Evolutionary conservation across 1,140 invertebrate species (phyloP), one percentile per base, ranked within the genome.

Genomic region (Pseudoatta argentina): DNA sequence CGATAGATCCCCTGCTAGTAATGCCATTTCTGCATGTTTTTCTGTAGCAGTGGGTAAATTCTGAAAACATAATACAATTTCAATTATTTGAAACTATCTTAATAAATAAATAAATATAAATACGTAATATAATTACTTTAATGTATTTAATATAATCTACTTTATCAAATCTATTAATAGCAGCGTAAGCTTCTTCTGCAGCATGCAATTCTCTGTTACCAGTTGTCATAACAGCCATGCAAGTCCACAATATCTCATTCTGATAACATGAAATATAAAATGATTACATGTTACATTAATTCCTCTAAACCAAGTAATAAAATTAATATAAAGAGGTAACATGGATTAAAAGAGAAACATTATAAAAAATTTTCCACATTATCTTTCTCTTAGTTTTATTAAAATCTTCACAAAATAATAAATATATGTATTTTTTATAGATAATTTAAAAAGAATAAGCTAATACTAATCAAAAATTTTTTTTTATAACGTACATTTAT

Each of bases 111-210:
- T 78, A 27, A 34, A 55, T 34, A 7, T 44, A 48, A 61, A n/a
- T 7, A 34, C 34, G 44, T 77, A 63, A 24, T 24, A 24, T 30
- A 16, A 12, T 85, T 90, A 94, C 94, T 89, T 98, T 98, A 30
- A 99, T 97, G 90, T 98, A 96, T 92, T 97, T 97, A 76, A 99
- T 97, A 93, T 98, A 98, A 90, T 97, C 96, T 0, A 99, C 98
- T 97, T 99, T 99, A 91, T 99, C 98, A 66, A 97, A 97, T 96
- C 98, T 97, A 87, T 97, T 97, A 78, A 99, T 98, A 30, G 98
- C 97, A n/a, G 98, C 97, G 95, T 99, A 99, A 12, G 98, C 98
- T 93, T 99, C 97, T 96, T 99, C 98, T 1, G 98, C 98, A 44
- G 98, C 97, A 59, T 97, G 96, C 30, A 99, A 94, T 89, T 98